These are phyloP conservation scores for Sphaerophoria taeniata DNA, from an alignment of 2,888 invertebrate genomes.

Conservation along the genomic window DNA sequence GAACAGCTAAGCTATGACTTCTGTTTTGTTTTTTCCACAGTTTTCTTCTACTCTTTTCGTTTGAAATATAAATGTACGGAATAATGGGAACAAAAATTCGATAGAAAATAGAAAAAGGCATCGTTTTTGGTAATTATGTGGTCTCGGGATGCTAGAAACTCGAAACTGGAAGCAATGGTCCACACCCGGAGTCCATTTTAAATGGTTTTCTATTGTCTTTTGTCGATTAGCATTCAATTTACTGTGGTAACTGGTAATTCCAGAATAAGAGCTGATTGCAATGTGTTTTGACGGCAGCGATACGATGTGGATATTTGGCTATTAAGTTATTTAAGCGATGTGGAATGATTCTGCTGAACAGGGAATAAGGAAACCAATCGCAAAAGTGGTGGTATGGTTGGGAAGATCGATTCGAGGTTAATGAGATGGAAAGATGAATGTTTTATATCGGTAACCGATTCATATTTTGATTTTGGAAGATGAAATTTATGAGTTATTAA, in stretches of 20 bases:
- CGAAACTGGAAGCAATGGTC: not conserved
- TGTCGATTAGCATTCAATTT: conserved; percentile 58
- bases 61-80: not conserved
- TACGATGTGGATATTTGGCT: conserved; percentile 6
- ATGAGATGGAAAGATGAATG: not conserved
- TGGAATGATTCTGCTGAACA: conserved; percentile 25
- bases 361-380: not conserved
- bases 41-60: too few species aligned
- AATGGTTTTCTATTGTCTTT: conserved; percentile 45
- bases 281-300: conserved; percentile 17
- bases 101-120: not conserved
- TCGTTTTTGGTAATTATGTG: not conserved
- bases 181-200: conserved; percentile 15
- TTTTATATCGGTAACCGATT: too few species aligned
- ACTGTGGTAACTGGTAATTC: conserved; percentile 31
- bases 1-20: too few species aligned
- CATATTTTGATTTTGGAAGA: too few species aligned
- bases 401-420: not conserved
- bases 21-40: too few species aligned
- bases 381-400: too few species aligned
- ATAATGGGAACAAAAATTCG: not conserved
- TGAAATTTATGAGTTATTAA: too few species aligned
- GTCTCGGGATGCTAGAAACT: too few species aligned
- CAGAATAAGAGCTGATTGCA: conserved; percentile 37
- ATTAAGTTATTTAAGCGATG: conserved; percentile 35